These are phyloP conservation scores for Caenorhabditis tropicalis DNA, from an alignment of 1,140 invertebrate species.

Conservation along the genomic window DNA sequence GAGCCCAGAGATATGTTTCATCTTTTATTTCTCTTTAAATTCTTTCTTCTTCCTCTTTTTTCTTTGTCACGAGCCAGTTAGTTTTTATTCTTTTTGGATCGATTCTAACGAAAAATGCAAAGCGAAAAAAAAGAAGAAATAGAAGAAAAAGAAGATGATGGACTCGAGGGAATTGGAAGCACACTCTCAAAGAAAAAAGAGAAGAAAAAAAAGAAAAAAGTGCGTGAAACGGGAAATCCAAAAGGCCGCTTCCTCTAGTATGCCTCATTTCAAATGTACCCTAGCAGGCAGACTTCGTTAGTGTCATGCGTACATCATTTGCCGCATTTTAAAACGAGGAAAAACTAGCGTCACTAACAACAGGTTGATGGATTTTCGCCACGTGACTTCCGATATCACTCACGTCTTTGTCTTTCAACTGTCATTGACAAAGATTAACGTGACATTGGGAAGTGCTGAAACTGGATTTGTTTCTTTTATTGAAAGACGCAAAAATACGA, in stretches of 20 bases:
- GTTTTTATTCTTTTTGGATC: slow-evolving; percentile 18
- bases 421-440: background rate
- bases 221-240: background rate
- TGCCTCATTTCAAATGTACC: slow-evolving; percentile 23
- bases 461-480: background rate
- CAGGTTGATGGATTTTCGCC: slow-evolving; percentile 31
- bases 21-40: slow-evolving; percentile 18
- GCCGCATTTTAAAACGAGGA: background rate
- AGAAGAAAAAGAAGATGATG: background rate
- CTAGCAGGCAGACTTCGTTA: slow-evolving; percentile 1
- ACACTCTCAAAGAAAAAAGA: background rate
- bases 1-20: background rate
- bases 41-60: background rate
- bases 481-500: background rate
- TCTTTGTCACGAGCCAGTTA: slow-evolving; percentile 4
- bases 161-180: slow-evolving; percentile 25
- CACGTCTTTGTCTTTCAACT: background rate
- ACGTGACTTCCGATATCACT: background rate
- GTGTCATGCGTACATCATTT: slow-evolving; percentile 30
- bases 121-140: background rate
- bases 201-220: background rate
- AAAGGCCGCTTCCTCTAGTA: background rate
- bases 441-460: background rate
- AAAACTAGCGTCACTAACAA: background rate
- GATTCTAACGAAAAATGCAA: background rate